A percentile compares a stretch with the other conserved stretches of the same genome.
Evolutionary conservation across 2,797 vertebrate genomes (phyloP).

Genomic region (Periophthalmus magnuspinnatus): DNA sequence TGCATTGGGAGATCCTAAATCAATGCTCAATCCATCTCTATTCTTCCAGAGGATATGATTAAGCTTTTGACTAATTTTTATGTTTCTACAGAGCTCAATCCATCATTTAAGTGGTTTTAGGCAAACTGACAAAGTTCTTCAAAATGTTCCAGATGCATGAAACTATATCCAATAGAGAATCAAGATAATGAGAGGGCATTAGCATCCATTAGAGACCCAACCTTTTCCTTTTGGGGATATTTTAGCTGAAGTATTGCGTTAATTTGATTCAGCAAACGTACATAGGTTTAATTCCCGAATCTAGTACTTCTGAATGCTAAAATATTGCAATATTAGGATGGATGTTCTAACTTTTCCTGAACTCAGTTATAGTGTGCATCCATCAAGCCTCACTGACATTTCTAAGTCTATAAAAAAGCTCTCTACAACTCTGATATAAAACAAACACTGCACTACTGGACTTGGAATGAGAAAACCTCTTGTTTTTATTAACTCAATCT

Average conservation of each 20-base stretch:
- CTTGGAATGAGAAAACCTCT: not conserved
- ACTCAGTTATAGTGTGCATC: not conserved
- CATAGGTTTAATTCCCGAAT: too few relatives aligned
- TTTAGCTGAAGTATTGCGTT: too few relatives aligned
- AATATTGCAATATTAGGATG: too few relatives aligned
- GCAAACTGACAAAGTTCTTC: not conserved
- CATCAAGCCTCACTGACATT: not conserved
- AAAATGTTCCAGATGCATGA: not conserved
- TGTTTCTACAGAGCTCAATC: too few relatives aligned
- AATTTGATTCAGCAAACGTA: too few relatives aligned
- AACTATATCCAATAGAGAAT: not conserved
- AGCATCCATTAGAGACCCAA: too few relatives aligned
- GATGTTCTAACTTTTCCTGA: not conserved
- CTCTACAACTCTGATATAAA: not conserved
- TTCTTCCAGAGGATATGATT: too few relatives aligned
- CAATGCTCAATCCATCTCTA: too few relatives aligned
- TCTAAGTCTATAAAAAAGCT: not conserved
- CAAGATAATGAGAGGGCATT: too few relatives aligned
- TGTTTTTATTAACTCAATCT: not conserved
- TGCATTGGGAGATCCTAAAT: too few relatives aligned
- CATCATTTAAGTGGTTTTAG: not conserved
- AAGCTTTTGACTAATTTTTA: too few relatives aligned
- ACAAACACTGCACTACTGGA: not conserved
- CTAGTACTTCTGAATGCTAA: too few relatives aligned
- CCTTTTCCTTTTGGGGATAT: not conserved